Conservation (phyloP, 35 echinoderm and acorn worm genomes). For the Anneissia japonica region DNA sequence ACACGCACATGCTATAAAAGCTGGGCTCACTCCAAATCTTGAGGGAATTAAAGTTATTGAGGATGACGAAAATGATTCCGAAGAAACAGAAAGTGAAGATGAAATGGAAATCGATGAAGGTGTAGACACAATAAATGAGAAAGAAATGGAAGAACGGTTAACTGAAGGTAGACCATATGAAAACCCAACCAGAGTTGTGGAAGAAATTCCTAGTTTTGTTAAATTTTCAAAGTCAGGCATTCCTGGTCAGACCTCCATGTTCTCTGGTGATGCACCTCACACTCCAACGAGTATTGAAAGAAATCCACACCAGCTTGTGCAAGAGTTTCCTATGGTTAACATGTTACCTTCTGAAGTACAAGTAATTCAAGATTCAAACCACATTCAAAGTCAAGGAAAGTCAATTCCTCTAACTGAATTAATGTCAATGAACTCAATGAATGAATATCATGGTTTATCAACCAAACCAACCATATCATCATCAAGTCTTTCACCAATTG, state of each 20-base stretch:
- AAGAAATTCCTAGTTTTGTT: neutral
- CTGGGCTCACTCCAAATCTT: constrained; percentile 45
- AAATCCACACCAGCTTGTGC: neutral
- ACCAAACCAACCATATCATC: neutral
- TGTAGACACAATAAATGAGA: neutral
- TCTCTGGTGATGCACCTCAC: neutral
- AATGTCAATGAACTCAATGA: neutral
- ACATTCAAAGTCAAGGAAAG: neutral
- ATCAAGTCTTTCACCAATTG: neutral
- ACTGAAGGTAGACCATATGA: too few species aligned
- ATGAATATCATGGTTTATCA: neutral
- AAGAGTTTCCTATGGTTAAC: neutral
- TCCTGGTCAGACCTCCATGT: neutral
- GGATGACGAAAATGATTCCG: constrained; percentile 76
- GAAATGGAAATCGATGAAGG: constrained; percentile 27
- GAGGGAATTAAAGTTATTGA: constrained; percentile 50
- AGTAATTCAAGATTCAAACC: neutral
- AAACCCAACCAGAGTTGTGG: too few species aligned
- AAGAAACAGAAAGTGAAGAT: constrained; percentile 97
- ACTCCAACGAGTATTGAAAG: neutral
- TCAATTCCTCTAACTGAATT: too few species aligned
- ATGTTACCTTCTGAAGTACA: neutral
- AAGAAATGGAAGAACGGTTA: neutral
- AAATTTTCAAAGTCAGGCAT: neutral
- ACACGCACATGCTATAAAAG: constrained; percentile 95